Conservation (phyloP, 2,797 vertebrate genomes). For the Eptatretus atami region DNA sequence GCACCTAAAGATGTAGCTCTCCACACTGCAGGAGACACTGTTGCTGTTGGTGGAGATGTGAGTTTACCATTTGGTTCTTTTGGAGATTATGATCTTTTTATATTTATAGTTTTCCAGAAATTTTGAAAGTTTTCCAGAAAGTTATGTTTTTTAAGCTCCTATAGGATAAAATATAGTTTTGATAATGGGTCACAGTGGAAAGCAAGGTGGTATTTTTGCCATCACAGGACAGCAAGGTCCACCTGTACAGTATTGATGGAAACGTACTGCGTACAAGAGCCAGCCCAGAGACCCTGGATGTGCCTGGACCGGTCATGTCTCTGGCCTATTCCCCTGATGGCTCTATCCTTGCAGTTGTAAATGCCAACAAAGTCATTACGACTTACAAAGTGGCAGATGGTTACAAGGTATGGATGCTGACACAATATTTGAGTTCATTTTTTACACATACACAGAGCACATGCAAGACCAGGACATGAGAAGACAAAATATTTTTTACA, state of each 20-base stretch:
- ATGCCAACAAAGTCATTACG: conserved; percentile 39
- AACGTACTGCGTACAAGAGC: conserved; percentile 28
- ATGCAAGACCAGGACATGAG: too few species aligned
- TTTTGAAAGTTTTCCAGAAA: too few species aligned
- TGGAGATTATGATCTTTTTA: too few species aligned
- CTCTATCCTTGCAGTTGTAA: conserved; percentile 42
- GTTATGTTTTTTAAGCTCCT: too few species aligned
- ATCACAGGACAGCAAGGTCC: conserved; percentile 38
- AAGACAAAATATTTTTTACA: too few species aligned
- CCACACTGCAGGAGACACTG: conserved; percentile 33
- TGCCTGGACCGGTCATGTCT: conserved; percentile 31
- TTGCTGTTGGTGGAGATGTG: conserved; percentile 47
- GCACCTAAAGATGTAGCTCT: conserved; percentile 36
- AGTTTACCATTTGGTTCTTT: conserved; percentile 12
- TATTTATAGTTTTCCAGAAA: too few species aligned
- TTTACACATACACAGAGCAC: too few species aligned
- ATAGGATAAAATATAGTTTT: too few species aligned
- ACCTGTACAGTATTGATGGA: conserved; percentile 41
- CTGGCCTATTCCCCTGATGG: conserved; percentile 54
- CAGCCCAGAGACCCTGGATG: conserved; percentile 24
- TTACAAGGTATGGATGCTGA: conserved; percentile 27
- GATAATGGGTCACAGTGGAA: too few species aligned
- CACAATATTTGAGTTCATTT: too few species aligned
- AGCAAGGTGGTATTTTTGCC: not conserved
- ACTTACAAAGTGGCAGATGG: conserved; percentile 37